Conservation (phyloP, 2,797 vertebrate species). For the Dipus sagitta region DNA sequence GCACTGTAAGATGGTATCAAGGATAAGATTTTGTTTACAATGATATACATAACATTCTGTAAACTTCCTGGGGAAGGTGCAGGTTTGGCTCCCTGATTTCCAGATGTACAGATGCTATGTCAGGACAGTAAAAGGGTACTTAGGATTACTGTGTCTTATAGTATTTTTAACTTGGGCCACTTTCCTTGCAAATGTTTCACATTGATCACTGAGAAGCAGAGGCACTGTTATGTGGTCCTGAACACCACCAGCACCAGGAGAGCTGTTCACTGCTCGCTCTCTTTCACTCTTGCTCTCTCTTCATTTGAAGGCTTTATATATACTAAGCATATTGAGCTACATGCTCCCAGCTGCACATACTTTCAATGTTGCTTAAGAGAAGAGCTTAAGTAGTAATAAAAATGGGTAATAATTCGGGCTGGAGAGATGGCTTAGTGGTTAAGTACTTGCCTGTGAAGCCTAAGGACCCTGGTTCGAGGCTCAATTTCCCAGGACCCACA, state of each 20-base stretch:
- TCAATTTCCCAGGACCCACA: no score
- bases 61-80: not conserved
- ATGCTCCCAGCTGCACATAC: not conserved
- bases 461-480: no score
- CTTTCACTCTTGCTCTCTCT: no score
- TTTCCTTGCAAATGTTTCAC: constrained; percentile 8
- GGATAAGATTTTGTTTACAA: not conserved
- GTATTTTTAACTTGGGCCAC: not conserved
- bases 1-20: not conserved
- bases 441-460: no score
- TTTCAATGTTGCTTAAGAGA: constrained; percentile 21
- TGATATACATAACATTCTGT: not conserved
- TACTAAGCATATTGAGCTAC: not conserved
- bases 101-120: constrained; percentile 11
- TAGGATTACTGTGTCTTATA: constrained; percentile 29
- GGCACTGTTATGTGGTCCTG: not conserved
- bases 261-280: not conserved
- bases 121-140: constrained; percentile 41
- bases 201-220: not conserved
- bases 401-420: not conserved
- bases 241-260: not conserved
- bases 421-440: no score
- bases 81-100: not conserved
- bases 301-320: not conserved
- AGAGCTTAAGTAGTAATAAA: constrained; percentile 4